Base-by-base conservation (phyloP, 2,797 vertebrate genomes). In the Acropternis orthonyx region DNA sequence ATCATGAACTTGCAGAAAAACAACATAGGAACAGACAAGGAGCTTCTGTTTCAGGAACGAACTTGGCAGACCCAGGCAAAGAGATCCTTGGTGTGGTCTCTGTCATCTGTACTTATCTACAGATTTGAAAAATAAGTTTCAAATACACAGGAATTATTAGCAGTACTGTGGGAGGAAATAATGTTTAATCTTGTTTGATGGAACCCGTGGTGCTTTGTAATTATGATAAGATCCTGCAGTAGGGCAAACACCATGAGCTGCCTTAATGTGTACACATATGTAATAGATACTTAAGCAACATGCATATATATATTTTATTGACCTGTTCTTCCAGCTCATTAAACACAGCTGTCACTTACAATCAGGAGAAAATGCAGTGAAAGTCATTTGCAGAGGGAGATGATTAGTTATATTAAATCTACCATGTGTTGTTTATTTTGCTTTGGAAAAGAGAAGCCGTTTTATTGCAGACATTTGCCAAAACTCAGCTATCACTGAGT, bases 341-440 rank as follows among this genome's bases (percentile, higher is more conserved):
- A 92, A 88, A 58, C 76, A 62, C 83, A 95, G 88, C 89, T 95
- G 93, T 69, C 10, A 30, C 68, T 91, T 90, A 10, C 90, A 80
- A 41, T 72, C 88, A 88, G 79, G 37, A 86, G 85, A 72, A 77
- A 93, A 54, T 68, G 88, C 43, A 80, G 6, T 85, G 73, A 27
- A 89, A 89, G 88, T 89, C 43, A 21, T 96, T 92, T 92, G 85
- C 67, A 89, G 89, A 55, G 61, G 58, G 85, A 61, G 58, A 49
- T 74, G 79, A 88, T 79, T 72, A 79, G 93, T 61, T 85, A 41
- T 49, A 83, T 94, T 92, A 95, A 88, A 95, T 82, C 51, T 28
- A 48, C 88, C 88, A 89, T 91, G 88, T 95, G 89, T 52, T 95
- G 91, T 91, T 93, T 96, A 85, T 91, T 85, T 91, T 91, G 46